These are phyloP conservation scores for Slavum lentiscoides DNA, from an alignment of 2,888 invertebrate species.

Conservation along the genomic window DNA sequence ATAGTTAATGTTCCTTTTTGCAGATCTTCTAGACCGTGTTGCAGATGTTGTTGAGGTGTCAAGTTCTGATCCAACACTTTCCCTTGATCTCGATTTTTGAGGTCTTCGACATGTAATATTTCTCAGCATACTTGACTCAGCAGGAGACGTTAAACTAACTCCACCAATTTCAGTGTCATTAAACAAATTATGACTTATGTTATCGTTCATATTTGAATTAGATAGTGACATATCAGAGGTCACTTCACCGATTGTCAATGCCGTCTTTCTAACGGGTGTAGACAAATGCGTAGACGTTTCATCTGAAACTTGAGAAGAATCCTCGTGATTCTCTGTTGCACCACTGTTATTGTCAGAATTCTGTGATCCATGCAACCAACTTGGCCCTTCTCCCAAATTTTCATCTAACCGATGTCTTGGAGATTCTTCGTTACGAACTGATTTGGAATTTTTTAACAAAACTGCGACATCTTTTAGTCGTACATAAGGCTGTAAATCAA, in stretches of 20 bases:
- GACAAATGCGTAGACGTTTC: too few relatives aligned
- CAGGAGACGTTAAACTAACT: background rate
- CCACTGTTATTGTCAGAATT: background rate
- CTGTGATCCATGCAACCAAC: constrained; percentile 6
- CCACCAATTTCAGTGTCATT: background rate
- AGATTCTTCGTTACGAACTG: constrained; percentile 2
- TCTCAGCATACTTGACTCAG: constrained; percentile 1
- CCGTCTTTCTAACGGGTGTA: background rate
- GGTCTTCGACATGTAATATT: constrained; percentile 35
- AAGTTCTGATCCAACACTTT: background rate
- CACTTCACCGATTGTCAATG: background rate
- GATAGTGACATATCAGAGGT: background rate
- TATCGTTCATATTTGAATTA: background rate
- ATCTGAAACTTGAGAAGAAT: background rate
- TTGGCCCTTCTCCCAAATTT: constrained; percentile 6
- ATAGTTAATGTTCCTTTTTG: background rate
- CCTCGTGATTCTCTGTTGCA: background rate
- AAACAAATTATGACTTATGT: background rate
- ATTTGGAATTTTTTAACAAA: constrained; percentile 32
- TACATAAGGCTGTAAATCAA: constrained; percentile 22
- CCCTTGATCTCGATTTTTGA: background rate
- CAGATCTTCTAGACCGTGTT: constrained; percentile 14
- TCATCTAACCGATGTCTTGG: background rate
- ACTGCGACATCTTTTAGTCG: constrained; percentile 36
- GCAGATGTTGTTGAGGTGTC: background rate